phyloP scores from a whole-genome alignment of 2,113 vertebrate species.

The Nyctereutes procyonoides region DNA sequence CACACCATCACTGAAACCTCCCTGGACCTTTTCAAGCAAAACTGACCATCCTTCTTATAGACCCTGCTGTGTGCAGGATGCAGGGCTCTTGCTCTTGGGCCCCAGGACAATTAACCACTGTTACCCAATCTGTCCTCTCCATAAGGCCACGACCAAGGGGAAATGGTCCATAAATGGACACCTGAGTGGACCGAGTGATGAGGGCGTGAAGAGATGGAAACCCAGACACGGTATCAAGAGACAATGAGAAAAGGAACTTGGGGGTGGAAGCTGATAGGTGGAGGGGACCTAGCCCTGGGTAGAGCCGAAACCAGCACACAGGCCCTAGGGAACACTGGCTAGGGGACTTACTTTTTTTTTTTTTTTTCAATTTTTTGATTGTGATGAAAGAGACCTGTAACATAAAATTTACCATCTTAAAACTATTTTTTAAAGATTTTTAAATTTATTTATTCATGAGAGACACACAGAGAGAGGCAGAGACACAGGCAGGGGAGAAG shows the following conservation, averaged over 20 bases:
- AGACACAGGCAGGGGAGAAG: too few relatives aligned
- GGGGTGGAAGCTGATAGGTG: fast-evolving
- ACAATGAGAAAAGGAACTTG: neutral
- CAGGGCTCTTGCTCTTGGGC: neutral
- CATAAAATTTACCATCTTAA: neutral
- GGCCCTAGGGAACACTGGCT: neutral
- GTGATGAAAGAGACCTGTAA: neutral
- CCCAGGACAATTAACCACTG: fast-evolving
- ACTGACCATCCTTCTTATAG: fast-evolving
- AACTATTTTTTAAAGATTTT: neutral
- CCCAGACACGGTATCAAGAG: neutral
- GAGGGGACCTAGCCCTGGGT: neutral
- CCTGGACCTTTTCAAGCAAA: neutral
- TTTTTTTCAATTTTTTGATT: neutral
- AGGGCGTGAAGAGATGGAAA: neutral
- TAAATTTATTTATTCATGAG: too few relatives aligned
- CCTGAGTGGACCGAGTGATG: neutral
- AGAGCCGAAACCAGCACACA: neutral
- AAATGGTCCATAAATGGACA: neutral
- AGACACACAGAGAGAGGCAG: too few relatives aligned
- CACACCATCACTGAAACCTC: fast-evolving
- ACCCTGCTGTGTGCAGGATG: fast-evolving
- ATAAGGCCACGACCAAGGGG: neutral
- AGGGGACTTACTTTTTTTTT: neutral
- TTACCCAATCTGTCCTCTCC: neutral